These are phyloP conservation scores for Pyrrhopygopsis socrates DNA, from an alignment of 2,888 invertebrate species.

Conservation along the genomic window DNA sequence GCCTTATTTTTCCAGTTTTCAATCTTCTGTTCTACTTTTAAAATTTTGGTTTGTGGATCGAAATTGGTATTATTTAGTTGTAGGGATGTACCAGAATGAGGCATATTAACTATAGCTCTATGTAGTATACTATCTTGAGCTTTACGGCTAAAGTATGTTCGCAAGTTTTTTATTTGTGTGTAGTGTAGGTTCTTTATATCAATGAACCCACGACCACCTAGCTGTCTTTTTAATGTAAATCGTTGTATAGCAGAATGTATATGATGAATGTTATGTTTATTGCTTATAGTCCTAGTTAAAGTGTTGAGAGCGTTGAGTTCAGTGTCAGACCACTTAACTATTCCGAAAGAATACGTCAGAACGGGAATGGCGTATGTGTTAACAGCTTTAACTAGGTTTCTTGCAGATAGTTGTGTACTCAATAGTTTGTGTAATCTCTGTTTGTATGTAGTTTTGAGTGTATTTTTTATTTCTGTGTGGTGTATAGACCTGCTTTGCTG, in stretches of 20 bases:
- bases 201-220: slow-evolving; percentile 2
- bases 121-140: too few relatives aligned
- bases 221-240: slow-evolving; percentile 18
- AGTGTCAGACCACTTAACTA: slow-evolving; percentile 34
- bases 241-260: slow-evolving; percentile 13
- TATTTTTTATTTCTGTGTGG: slow-evolving; percentile 42
- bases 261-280: slow-evolving; percentile 23
- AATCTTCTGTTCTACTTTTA: background rate
- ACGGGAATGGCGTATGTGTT: slow-evolving; percentile 47
- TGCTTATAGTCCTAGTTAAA: background rate
- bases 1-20: too few relatives aligned
- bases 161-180: background rate
- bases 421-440: slow-evolving; percentile 25
- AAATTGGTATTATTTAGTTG: background rate
- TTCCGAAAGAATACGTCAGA: slow-evolving; percentile 43
- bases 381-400: slow-evolving; percentile 33
- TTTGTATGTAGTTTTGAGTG: slow-evolving; percentile 24
- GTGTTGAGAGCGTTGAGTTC: slow-evolving; percentile 1
- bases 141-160: background rate
- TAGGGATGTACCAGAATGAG: background rate
- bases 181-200: background rate
- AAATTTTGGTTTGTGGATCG: background rate
- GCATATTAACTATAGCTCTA: background rate
- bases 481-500: slow-evolving; percentile 16
- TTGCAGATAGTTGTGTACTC: slow-evolving; percentile 38